Conservation (phyloP, 2,888 invertebrate genomes). For the Microchrysa polita region DNA sequence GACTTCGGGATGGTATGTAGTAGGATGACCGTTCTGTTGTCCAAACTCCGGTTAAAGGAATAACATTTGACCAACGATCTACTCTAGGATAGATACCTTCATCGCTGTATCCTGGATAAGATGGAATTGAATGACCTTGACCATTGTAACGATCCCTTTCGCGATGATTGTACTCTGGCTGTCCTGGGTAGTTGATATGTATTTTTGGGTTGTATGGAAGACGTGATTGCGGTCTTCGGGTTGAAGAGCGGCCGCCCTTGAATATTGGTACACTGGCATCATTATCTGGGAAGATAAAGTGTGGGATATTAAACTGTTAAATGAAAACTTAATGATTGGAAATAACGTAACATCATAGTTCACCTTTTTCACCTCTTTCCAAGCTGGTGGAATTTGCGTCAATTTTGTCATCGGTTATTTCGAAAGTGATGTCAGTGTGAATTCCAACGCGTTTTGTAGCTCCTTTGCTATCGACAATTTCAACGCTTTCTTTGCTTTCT, state of each 20-base stretch:
- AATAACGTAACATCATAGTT: background rate
- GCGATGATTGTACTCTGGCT: background rate
- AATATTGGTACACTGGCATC: slow-evolving; percentile 63
- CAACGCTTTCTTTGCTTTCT: slow-evolving; percentile 61
- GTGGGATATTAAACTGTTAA: background rate
- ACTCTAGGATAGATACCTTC: slow-evolving; percentile 56
- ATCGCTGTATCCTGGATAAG: slow-evolving; percentile 55
- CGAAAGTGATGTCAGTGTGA: slow-evolving; percentile 64
- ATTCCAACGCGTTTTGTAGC: slow-evolving; percentile 63
- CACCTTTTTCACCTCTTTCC: slow-evolving; percentile 60
- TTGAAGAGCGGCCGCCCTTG: slow-evolving; percentile 59
- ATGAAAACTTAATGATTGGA: background rate
- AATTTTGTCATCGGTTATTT: slow-evolving; percentile 59
- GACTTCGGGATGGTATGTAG: slow-evolving; percentile 17
- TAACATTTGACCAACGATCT: slow-evolving; percentile 62
- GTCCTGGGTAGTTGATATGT: slow-evolving; percentile 44
- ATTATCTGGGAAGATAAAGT: slow-evolving; percentile 55
- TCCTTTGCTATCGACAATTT: slow-evolving; percentile 59
- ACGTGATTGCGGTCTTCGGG: slow-evolving; percentile 55
- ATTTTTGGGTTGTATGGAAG: slow-evolving; percentile 59
- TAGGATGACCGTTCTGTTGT: slow-evolving; percentile 60
- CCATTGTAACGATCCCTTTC: slow-evolving; percentile 55
- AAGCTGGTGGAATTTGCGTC: slow-evolving; percentile 60
- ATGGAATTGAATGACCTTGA: slow-evolving; percentile 56
- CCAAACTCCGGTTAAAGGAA: slow-evolving; percentile 58